Evolutionary conservation across 2,888 invertebrate species (phyloP).

Genomic region (Agriopis aurantiaria): DNA sequence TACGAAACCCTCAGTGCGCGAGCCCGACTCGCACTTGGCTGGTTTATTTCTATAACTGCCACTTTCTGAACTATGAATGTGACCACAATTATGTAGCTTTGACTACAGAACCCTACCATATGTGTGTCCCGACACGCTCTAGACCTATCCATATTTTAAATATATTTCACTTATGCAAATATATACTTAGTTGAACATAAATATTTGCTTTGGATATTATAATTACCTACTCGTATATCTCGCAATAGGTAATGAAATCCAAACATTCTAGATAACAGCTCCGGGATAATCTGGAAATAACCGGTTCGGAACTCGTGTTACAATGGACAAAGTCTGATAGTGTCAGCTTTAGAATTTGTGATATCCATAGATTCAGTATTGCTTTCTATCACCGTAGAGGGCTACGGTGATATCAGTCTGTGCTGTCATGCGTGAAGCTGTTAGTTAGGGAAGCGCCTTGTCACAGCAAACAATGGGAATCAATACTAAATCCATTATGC

Average conservation of each 20-base stretch:
- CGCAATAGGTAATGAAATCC: constrained; percentile 4
- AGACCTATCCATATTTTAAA: too few relatives aligned
- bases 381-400: too few relatives aligned
- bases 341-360: constrained; percentile 18
- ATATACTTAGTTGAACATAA: too few relatives aligned
- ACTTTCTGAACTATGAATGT: too few relatives aligned
- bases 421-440: constrained; percentile 17
- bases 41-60: too few relatives aligned
- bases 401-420: constrained; percentile 16
- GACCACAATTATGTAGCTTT: too few relatives aligned
- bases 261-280: constrained; percentile 16
- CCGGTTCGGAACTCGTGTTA: constrained; percentile 29
- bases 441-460: background rate
- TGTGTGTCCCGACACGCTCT: too few relatives aligned
- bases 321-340: constrained; percentile 41
- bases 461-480: background rate
- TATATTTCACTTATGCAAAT: background rate
- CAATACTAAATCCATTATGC: background rate
- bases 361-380: too few relatives aligned
- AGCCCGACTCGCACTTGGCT: too few relatives aligned
- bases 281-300: constrained; percentile 10
- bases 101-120: too few relatives aligned
- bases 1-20: too few relatives aligned
- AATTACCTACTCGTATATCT: background rate
- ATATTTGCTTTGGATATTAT: constrained; percentile 8